These are phyloP conservation scores for Anabas testudineus DNA, from an alignment of 2,797 vertebrate species.

Conservation along the genomic window DNA sequence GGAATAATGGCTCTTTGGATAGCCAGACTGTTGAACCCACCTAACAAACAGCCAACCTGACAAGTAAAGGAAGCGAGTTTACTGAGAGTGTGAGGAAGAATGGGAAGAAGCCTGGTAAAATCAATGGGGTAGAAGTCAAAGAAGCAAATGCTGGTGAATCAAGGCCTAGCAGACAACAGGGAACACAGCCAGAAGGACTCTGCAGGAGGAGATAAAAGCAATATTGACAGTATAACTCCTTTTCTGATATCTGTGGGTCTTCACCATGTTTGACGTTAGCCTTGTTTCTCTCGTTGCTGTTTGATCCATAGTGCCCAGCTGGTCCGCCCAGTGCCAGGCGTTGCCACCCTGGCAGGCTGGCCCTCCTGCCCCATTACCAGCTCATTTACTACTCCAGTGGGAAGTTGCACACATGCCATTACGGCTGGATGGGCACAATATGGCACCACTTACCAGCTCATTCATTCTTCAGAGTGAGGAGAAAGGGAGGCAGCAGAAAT, in stretches of 20 bases:
- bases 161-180: constrained; percentile 39
- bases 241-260: constrained; percentile 26
- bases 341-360: constrained; percentile 60
- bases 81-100: constrained; percentile 26
- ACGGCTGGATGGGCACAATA: constrained; percentile 84
- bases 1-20: constrained; percentile 72
- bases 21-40: constrained; percentile 46
- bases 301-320: constrained; percentile 77
- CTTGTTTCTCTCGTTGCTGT: constrained; percentile 62
- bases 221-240: constrained; percentile 36
- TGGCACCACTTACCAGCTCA: constrained; percentile 82
- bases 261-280: constrained; percentile 17
- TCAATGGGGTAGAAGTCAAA: constrained; percentile 37
- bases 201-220: constrained; percentile 4
- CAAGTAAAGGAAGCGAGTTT: constrained; percentile 46
- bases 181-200: constrained; percentile 18
- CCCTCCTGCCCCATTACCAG: constrained; percentile 80
- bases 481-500: constrained; percentile 56
- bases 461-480: constrained; percentile 67
- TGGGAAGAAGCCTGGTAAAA: constrained; percentile 32
- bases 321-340: constrained; percentile 67
- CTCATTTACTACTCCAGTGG: constrained; percentile 81
- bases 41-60: constrained; percentile 61
- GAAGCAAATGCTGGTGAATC: constrained; percentile 33
- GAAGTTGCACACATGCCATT: constrained; percentile 73